A percentile compares a stretch with the other conserved stretches of the same genome.
These are phyloP conservation scores for Eurytoma adleriae DNA, from an alignment of 2,888 invertebrate genomes.

Conservation along the genomic window DNA sequence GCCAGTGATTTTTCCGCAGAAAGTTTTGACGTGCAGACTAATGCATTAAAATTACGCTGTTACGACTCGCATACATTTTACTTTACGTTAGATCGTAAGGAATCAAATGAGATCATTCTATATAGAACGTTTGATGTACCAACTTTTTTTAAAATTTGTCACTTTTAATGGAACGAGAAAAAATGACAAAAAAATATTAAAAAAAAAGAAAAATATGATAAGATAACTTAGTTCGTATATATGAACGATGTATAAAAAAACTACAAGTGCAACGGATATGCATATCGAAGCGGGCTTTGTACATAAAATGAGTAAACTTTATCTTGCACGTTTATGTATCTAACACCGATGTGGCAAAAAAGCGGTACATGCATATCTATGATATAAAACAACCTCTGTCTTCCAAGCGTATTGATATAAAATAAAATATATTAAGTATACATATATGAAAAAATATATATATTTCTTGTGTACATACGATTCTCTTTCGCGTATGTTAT, in stretches of 20 bases:
- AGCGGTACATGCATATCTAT: slow-evolving; percentile 63
- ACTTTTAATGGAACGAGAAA: background rate
- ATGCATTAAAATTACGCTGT: too few species aligned
- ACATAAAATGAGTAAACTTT: slow-evolving; percentile 35
- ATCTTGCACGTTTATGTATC: slow-evolving; percentile 17
- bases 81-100: too few species aligned
- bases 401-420: slow-evolving; percentile 71
- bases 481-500: slow-evolving; percentile 53
- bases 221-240: slow-evolving; percentile 29
- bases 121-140: background rate
- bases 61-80: too few species aligned
- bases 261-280: slow-evolving; percentile 40
- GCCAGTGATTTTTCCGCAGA: too few species aligned
- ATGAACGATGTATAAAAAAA: slow-evolving; percentile 42
- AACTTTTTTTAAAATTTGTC: background rate
- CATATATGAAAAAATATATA: slow-evolving; percentile 53
- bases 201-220: background rate
- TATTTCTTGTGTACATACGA: slow-evolving; percentile 57
- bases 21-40: too few species aligned
- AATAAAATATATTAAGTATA: slow-evolving; percentile 59
- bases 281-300: slow-evolving; percentile 36
- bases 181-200: background rate
- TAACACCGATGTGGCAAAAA: slow-evolving; percentile 41
- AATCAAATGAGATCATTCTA: too few species aligned
- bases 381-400: slow-evolving; percentile 73